phyloP scores from a whole-genome alignment of 2,113 vertebrate species.

The Anhinga rufa region DNA sequence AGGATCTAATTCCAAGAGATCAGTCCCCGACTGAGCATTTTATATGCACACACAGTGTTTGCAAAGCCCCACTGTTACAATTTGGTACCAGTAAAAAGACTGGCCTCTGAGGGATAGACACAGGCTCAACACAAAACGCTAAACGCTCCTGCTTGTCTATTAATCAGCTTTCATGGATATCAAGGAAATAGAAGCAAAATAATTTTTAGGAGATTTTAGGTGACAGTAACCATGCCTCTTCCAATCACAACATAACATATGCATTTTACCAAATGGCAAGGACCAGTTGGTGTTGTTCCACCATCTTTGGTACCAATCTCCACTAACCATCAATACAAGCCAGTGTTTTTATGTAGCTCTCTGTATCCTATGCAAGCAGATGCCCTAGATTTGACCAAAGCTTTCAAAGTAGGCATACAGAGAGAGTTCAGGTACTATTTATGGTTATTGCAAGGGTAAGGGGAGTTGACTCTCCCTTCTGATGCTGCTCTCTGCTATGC shows the following conservation, averaged over 20 bases:
- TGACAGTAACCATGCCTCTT: not conserved
- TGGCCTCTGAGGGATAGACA: not conserved
- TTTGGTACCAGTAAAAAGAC: not conserved
- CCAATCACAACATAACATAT: not conserved
- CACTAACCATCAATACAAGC: not conserved
- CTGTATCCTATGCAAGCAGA: not conserved
- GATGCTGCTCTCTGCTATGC: not conserved
- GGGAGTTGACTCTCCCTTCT: not conserved
- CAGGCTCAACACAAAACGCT: not conserved
- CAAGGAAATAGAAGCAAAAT: not conserved
- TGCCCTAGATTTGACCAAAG: not conserved
- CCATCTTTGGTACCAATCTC: not conserved
- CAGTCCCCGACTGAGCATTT: not conserved
- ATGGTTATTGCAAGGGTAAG: not conserved
- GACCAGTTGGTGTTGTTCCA: not conserved
- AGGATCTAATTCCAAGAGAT: not conserved
- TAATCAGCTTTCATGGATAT: not conserved
- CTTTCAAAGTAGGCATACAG: not conserved
- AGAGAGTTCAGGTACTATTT: not conserved
- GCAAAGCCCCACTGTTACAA: not conserved
- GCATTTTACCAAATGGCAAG: not conserved
- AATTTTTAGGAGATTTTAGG: not conserved
- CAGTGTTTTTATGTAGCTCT: not conserved
- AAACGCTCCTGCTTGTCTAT: not conserved
- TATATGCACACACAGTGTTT: not conserved